These are phyloP conservation scores for Eurosta solidaginis DNA, from an alignment of 1,140 invertebrate species.

Conservation along the genomic window DNA sequence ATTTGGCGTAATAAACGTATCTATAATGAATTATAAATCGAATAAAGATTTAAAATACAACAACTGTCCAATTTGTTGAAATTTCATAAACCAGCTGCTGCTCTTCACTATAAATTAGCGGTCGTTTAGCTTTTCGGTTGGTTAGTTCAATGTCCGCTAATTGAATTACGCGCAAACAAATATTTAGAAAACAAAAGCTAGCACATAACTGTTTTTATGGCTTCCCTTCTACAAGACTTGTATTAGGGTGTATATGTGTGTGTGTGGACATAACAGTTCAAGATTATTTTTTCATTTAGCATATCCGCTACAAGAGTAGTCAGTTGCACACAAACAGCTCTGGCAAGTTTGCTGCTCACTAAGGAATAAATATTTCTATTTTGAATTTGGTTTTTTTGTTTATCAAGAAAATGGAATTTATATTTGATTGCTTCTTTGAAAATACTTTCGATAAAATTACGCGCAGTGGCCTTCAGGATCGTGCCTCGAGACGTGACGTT, in stretches of 20 bases:
- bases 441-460: constrained; percentile 55
- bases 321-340: neutral
- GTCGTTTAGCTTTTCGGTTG: neutral
- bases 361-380: neutral
- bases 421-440: constrained; percentile 59
- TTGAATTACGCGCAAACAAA: neutral
- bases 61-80: neutral
- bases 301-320: no score
- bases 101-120: neutral
- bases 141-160: constrained; percentile 14
- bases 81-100: neutral
- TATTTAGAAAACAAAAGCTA: neutral
- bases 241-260: neutral
- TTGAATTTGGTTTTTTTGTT: neutral
- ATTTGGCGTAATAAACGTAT: no score
- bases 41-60: neutral
- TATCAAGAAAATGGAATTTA: constrained; percentile 50
- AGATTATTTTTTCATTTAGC: neutral
- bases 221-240: neutral
- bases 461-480: constrained; percentile 54
- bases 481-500: constrained; percentile 52
- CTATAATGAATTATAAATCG: neutral
- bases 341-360: no score
- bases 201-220: neutral
- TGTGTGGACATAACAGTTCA: neutral